Base-by-base conservation (phyloP, 1,140 invertebrate species). In the Zaprionus africanus region DNA sequence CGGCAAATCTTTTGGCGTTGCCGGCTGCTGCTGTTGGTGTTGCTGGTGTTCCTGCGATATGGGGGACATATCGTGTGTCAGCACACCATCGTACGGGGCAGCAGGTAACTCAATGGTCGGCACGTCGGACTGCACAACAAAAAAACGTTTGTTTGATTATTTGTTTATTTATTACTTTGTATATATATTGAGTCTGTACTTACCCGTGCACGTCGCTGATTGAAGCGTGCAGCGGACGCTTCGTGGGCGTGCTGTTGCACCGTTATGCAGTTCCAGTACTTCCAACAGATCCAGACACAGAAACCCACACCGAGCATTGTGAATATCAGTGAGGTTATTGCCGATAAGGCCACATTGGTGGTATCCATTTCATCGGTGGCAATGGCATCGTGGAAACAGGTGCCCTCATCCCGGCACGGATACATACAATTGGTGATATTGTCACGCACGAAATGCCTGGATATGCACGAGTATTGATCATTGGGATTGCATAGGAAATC, bases 291-390 rank as follows among this genome's bases (percentile, higher is more conserved):
- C 91, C 91, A 93, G 5, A 93, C 73, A 57, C 90, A 92, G 15
- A 91, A 86, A 6, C 91, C 92, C n/a, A 92, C 92, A 26, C 90
- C 91, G 17, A 92, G 57, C 92, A 92, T 92, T 34, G 92, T 93
- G 36, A 92, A 92, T 11, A 93, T 91, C 9, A 93, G 69, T 13
- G 92, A 92, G n/a, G 91, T 92, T 22, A 92, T 79, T 5, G 92
- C 92, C 56, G 86, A 92, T 9, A 92, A 36, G 4, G 90, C 91
- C 51, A 93, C 90, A 77, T 92, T 90, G 36, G 86, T 76, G 4
- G 81, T 87, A 60, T 93, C 91, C 7, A 86, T 77, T 54, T 91
- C 86, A 7, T 83, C 78, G 7, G 62, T 53, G 2, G 65, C 46
- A n/a, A 83, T 75, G 46, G 71, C 86, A 67, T 92, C 87, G 61